A percentile compares a stretch with the other conserved stretches of the same genome.
These are phyloP conservation scores for Dissostichus mawsoni DNA, from an alignment of 2,113 vertebrate genomes.

Conservation along the genomic window DNA sequence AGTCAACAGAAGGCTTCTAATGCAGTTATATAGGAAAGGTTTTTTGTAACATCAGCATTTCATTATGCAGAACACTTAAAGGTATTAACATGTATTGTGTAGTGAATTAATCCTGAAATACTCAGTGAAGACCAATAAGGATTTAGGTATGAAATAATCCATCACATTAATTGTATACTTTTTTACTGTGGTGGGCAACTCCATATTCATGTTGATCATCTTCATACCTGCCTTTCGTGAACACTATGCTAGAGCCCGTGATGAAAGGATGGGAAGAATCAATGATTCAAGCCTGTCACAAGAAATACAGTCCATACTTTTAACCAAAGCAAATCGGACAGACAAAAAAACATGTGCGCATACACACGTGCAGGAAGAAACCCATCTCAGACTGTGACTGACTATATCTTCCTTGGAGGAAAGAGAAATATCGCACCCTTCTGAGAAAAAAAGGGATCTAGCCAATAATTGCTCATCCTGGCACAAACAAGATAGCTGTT, in stretches of 20 bases:
- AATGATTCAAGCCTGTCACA: constrained; percentile 41
- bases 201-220: constrained; percentile 10
- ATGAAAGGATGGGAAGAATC: constrained; percentile 32
- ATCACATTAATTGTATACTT: constrained; percentile 44
- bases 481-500: constrained; percentile 77
- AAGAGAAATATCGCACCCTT: constrained; percentile 55
- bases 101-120: constrained; percentile 56
- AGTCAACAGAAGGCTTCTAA: constrained; percentile 36
- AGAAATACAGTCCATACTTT: constrained; percentile 24
- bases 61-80: constrained; percentile 1
- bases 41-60: constrained; percentile 35
- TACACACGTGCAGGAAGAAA: background rate
- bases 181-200: constrained; percentile 5
- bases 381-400: constrained; percentile 34
- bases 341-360: background rate
- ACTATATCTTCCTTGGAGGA: constrained; percentile 45
- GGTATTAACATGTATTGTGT: constrained; percentile 41
- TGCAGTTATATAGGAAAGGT: constrained; percentile 23
- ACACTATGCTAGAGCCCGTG: background rate
- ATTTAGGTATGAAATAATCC: constrained; percentile 47
- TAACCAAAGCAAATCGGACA: constrained; percentile 24
- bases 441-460: constrained; percentile 43
- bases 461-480: constrained; percentile 78
- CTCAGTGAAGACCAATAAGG: constrained; percentile 40
- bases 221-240: constrained; percentile 22